Base-by-base conservation (phyloP, 2,113 vertebrate species). In the Petrocephalus zakoni region DNA sequence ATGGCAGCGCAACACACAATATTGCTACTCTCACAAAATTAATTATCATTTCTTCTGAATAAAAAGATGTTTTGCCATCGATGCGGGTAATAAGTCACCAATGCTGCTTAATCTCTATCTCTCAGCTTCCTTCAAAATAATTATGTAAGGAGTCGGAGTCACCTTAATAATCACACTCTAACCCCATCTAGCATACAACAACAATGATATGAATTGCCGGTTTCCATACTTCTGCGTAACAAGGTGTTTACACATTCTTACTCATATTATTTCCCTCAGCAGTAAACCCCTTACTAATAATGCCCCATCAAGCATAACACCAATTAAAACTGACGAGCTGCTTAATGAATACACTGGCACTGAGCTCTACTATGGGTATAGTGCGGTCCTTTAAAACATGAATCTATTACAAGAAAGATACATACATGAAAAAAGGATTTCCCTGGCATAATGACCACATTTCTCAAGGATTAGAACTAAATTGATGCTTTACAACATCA, bases 221-320 rank as follows among this genome's bases (percentile, higher is more conserved):
- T 78, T 78, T n/a, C 29, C 72, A 42, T 42, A 42, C 29, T 19
- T 42, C 72, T 42, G 72, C 34, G 34, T 42, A 42, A 78, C 78
- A 82, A 37, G 42, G 37, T 68, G 61, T 68, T 68, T 68, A 68
- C 61, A 68, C 25, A 78, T 78, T 29, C 72, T 78, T 78, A 78
- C 34, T 17, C 72, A 78, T 64, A 64, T 78, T 78, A 78, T 78
- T 78, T 78, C 72, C 72, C 72, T 78, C 29, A 78, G 42, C 72
- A 78, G 72, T 78, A 78, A 78, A 78, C 5, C 72, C 72, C 72
- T 78, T 78, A 78, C 29, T 78, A 78, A 78, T 78, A 78, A 78
- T 78, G 72, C 15, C 72, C 34, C 72, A 78, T 78, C 72, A 78
- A 78, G 72, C 72, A 78, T 19, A 78, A 78, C 72, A 34, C 34